phyloP scores from a whole-genome alignment of 2,113 vertebrate species.

The Corydoras maculifer region DNA sequence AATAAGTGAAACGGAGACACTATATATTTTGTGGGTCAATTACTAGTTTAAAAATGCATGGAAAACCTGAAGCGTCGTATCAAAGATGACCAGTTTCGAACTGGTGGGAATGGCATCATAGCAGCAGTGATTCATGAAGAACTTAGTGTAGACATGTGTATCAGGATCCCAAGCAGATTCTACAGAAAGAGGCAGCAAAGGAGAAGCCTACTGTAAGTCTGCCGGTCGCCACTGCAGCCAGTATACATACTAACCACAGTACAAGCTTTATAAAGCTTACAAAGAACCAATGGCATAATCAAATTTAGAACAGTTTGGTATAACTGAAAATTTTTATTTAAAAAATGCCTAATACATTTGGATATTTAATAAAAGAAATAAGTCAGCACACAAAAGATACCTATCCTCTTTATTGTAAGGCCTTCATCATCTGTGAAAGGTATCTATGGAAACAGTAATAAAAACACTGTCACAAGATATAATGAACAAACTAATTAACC shows the following conservation, averaged over 20 bases:
- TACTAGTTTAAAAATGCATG: no score
- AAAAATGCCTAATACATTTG: no score
- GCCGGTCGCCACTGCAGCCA: conserved; percentile 23
- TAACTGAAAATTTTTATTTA: no score
- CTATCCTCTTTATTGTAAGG: conserved; percentile 36
- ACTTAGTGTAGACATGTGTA: conserved; percentile 79
- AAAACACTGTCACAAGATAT: neutral
- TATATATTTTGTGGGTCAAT: no score
- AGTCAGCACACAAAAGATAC: neutral
- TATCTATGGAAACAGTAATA: neutral
- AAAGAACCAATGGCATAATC: no score
- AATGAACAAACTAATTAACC: no score
- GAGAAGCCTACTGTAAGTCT: conserved; percentile 36
- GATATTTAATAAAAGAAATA: neutral
- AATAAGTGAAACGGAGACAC: no score
- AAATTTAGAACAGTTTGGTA: no score
- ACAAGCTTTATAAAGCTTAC: no score
- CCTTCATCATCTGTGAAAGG: conserved; percentile 1
- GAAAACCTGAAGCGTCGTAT: conserved; percentile 77
- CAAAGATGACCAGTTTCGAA: conserved; percentile 90
- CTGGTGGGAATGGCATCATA: conserved; percentile 89
- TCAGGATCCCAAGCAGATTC: conserved; percentile 52
- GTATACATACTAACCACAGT: neutral
- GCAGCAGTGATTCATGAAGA: conserved; percentile 86
- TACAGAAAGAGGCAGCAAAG: conserved; percentile 24